Percentiles rank a stretch among this genome's conserved stretches.
Conservation (phyloP, 1,140 invertebrate genomes). For the Leptopilina boulardi region DNA sequence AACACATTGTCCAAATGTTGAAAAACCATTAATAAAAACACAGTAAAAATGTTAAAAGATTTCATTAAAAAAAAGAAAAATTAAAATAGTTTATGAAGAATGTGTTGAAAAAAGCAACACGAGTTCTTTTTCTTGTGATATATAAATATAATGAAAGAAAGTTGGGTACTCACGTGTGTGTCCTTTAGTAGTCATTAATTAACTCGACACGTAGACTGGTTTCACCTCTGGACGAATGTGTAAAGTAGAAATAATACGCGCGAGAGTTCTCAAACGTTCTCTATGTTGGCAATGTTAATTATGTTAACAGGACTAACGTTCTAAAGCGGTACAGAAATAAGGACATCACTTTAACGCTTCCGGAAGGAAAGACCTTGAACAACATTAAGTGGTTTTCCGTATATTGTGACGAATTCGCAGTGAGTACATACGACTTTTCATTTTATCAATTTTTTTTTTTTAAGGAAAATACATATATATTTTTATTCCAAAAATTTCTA, state of each 20-base stretch:
- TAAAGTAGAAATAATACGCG: slow-evolving; percentile 6
- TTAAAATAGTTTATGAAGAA: not conserved
- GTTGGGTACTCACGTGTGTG: slow-evolving; percentile 10
- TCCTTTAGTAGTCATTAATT: slow-evolving; percentile 21
- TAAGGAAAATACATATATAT: not conserved
- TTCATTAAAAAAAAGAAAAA: not conserved
- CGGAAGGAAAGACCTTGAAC: slow-evolving; percentile 88
- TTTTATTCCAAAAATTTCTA: too few relatives aligned
- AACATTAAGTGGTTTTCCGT: slow-evolving; percentile 92
- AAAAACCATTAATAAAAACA: not conserved
- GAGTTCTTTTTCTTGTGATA: not conserved
- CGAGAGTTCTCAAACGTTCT: slow-evolving; percentile 25
- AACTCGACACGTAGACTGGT: slow-evolving; percentile 25
- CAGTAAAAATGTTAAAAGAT: not conserved
- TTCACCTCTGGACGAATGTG: slow-evolving; percentile 16
- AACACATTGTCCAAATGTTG: not conserved
- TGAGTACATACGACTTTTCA: slow-evolving; percentile 74
- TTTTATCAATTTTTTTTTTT: not conserved
- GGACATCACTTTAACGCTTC: slow-evolving; percentile 88
- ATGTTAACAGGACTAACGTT: slow-evolving; percentile 78
- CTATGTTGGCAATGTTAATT: slow-evolving; percentile 37
- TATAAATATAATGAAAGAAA: not conserved
- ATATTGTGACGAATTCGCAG: slow-evolving; percentile 92
- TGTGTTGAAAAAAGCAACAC: not conserved
- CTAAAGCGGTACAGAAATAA: slow-evolving; percentile 87